Evolutionary conservation across 2,797 vertebrate species (phyloP).

Genomic region (Anas flavirostris): DNA sequence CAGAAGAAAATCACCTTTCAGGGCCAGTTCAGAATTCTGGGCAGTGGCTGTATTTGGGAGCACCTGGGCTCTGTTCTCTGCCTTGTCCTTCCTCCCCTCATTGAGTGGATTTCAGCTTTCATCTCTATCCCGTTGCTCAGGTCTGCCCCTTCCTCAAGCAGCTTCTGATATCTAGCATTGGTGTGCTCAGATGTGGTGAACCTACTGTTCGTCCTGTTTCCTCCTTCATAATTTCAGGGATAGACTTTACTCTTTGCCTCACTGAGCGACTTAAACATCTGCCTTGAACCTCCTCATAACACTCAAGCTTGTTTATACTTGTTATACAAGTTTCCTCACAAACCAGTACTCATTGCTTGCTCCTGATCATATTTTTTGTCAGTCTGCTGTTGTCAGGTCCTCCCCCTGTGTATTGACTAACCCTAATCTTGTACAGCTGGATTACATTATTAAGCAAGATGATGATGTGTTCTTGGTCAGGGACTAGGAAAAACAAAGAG

Average conservation of each 20-base stretch:
- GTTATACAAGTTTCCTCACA: background rate
- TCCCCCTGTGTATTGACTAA: too few relatives aligned
- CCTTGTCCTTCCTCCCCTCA: background rate
- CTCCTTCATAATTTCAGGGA: background rate
- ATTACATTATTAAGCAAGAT: background rate
- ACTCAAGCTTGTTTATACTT: background rate
- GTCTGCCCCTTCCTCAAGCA: background rate
- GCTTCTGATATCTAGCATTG: background rate
- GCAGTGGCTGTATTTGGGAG: background rate
- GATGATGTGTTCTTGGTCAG: fast-evolving
- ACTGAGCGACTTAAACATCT: background rate
- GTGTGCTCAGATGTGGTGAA: background rate
- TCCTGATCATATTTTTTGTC: background rate
- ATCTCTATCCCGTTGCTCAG: background rate
- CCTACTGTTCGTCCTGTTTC: background rate
- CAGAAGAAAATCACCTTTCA: background rate
- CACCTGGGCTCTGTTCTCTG: background rate
- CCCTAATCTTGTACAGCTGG: background rate
- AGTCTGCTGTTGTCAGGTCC: background rate
- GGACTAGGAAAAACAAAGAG: background rate
- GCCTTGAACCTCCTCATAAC: background rate
- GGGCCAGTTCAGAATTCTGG: background rate
- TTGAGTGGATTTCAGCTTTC: background rate
- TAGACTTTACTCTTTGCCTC: background rate
- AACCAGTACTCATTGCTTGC: background rate